phyloP scores from a whole-genome alignment of 2,797 vertebrate species.

The Manis crassicaudata region DNA sequence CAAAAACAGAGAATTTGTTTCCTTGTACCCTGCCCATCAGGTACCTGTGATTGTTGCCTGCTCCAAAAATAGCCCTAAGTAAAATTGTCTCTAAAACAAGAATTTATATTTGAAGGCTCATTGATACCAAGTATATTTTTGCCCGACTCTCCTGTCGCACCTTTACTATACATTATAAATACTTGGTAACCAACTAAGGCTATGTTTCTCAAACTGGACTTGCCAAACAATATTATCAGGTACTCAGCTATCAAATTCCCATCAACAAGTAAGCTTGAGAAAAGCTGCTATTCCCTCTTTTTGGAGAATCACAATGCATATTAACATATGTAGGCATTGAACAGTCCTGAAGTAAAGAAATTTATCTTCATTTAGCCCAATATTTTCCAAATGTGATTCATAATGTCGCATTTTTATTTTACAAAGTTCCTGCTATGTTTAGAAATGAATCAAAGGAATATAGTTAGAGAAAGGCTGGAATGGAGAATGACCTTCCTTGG shows the following conservation, averaged over 20 bases:
- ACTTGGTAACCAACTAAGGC: not conserved
- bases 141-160: not conserved
- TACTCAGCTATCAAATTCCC: not conserved
- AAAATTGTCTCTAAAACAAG: not conserved
- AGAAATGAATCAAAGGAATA: not conserved
- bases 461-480: not conserved
- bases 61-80: not conserved
- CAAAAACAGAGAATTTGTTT: not conserved
- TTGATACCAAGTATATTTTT: not conserved
- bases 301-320: not conserved
- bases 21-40: not conserved
- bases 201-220: not conserved
- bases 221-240: not conserved
- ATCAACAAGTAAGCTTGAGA: not conserved
- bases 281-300: not conserved
- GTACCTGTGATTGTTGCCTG: not conserved
- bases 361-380: not conserved
- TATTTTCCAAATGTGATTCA: not conserved
- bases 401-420: not conserved
- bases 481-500: not conserved
- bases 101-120: slow-evolving; percentile 7
- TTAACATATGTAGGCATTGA: not conserved
- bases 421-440: not conserved
- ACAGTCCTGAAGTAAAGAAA: not conserved
- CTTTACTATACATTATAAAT: not conserved